Conservation (phyloP, 2,113 vertebrate species). For the Eleginops maclovinus region DNA sequence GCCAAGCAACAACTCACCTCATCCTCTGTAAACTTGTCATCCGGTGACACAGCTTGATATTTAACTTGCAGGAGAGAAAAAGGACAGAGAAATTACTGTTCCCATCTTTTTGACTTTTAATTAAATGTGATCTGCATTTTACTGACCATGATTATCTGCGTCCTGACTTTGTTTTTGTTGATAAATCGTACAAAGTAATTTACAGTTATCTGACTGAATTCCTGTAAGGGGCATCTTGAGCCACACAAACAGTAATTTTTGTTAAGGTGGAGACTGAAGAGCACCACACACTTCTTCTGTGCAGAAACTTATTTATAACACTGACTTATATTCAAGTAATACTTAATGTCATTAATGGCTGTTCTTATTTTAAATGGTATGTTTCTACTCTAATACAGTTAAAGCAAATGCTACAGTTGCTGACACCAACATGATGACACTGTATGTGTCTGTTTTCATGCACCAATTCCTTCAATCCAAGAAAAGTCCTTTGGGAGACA, state of each 20-base stretch:
- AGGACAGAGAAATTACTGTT: constrained; percentile 35
- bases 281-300: constrained; percentile 22
- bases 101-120: constrained; percentile 42
- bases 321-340: constrained; percentile 1
- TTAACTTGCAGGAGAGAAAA: constrained; percentile 52
- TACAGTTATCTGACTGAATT: constrained; percentile 35
- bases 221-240: not conserved
- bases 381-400: no score
- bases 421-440: no score
- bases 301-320: not conserved
- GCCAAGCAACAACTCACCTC: constrained; percentile 77
- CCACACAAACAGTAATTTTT: not conserved
- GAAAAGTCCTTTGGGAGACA: constrained; percentile 1
- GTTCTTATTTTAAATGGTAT: not conserved
- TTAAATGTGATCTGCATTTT: constrained; percentile 41
- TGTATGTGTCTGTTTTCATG: constrained; percentile 6
- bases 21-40: constrained; percentile 65
- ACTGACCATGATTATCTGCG: constrained; percentile 14
- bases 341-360: not conserved
- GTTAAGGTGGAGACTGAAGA: constrained; percentile 4
- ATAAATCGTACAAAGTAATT: not conserved
- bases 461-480: not conserved
- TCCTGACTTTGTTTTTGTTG: not conserved
- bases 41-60: constrained; percentile 65
- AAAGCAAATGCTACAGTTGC: no score